phyloP scores from a whole-genome alignment of 2,888 invertebrate species.

The Hartigia nigra region DNA sequence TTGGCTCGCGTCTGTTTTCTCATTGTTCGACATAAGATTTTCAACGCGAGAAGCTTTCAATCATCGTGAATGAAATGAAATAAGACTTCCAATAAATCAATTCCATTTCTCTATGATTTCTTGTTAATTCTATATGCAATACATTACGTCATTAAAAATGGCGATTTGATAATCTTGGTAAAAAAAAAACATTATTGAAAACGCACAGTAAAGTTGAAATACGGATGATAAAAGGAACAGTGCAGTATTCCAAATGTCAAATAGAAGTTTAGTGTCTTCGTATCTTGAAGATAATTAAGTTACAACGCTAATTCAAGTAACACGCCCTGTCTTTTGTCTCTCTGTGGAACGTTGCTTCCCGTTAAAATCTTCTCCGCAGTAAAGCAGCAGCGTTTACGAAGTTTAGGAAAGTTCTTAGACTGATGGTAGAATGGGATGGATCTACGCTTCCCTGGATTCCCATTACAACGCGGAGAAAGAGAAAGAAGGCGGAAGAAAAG shows the following conservation, averaged over 20 bases:
- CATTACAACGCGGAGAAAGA: not conserved
- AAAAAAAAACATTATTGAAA: not conserved
- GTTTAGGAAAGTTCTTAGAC: not conserved
- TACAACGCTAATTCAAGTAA: not conserved
- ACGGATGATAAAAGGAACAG: not conserved
- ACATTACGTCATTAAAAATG: not conserved
- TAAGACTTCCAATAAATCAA: not conserved
- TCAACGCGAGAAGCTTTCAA: not conserved
- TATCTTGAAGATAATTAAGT: not conserved
- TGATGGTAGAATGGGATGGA: not conserved
- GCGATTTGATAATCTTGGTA: not conserved
- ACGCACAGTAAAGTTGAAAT: not conserved
- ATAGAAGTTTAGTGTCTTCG: not conserved
- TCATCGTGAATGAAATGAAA: not conserved
- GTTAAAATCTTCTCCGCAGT: not conserved
- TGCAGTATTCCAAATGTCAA: not conserved
- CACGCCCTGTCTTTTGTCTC: not conserved
- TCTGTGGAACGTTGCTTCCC: not conserved
- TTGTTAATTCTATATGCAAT: not conserved
- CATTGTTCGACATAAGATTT: not conserved
- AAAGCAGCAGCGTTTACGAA: not conserved
- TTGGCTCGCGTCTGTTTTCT: not conserved
- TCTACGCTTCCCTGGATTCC: not conserved
- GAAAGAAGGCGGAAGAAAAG: not conserved
- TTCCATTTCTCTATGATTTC: not conserved